These are phyloP conservation scores for Syngnathus floridae DNA, from an alignment of 2,113 vertebrate genomes.

Conservation along the genomic window DNA sequence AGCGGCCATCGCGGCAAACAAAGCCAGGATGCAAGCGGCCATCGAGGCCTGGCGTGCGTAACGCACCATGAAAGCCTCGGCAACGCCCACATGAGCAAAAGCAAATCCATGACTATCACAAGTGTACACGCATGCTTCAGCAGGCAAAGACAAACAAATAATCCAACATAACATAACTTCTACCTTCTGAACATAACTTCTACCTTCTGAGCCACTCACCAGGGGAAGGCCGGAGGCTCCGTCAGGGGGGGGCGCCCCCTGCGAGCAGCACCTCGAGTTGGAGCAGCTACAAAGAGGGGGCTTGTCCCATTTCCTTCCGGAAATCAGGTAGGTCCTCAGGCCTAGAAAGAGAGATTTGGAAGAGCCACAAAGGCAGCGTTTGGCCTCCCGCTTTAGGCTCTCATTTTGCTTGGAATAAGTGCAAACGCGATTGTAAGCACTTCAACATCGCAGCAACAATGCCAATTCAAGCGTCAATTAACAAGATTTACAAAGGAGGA, in stretches of 20 bases:
- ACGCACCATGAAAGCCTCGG: conserved; percentile 14
- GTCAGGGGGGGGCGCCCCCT: conserved; percentile 56
- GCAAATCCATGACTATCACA: conserved; percentile 13
- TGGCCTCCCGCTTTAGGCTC: neutral
- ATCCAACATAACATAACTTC: neutral
- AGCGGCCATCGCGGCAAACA: too few species aligned
- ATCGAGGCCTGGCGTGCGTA: neutral
- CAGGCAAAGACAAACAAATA: conserved; percentile 11
- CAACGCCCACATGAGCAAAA: conserved; percentile 40
- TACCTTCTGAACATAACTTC: neutral
- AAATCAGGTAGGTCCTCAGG: conserved; percentile 91
- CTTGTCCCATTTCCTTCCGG: conserved; percentile 79
- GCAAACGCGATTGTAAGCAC: too few species aligned
- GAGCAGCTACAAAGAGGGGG: conserved; percentile 79
- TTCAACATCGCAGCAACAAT: too few species aligned
- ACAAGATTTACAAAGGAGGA: too few species aligned
- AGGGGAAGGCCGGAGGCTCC: conserved; percentile 41
- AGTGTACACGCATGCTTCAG: conserved; percentile 17
- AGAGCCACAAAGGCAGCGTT: neutral
- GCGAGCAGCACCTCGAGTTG: conserved; percentile 42
- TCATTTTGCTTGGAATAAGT: too few species aligned
- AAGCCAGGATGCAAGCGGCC: neutral
- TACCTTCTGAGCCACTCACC: conserved; percentile 36
- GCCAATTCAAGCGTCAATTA: too few species aligned
- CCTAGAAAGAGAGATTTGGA: conserved; percentile 63